These are phyloP conservation scores for Drosophila sucinea DNA, from an alignment of 1,140 invertebrate species.

Conservation along the genomic window DNA sequence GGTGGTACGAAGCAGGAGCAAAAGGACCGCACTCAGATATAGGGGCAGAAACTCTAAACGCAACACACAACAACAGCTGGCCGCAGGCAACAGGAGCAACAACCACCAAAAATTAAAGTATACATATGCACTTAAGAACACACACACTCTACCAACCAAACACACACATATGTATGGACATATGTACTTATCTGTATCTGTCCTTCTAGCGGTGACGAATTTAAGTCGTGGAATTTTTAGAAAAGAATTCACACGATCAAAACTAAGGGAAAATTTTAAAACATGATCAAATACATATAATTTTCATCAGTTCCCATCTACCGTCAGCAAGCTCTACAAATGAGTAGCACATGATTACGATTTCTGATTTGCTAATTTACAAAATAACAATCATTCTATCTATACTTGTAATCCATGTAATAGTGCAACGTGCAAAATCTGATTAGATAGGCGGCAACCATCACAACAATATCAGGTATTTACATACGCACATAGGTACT, in stretches of 20 bases:
- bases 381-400: neutral
- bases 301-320: too few species aligned
- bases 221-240: neutral
- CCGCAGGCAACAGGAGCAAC: slow-evolving; percentile 63
- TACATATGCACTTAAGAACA: neutral
- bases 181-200: neutral
- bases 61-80: slow-evolving; percentile 61
- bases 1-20: slow-evolving; percentile 11
- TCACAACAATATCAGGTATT: slow-evolving; percentile 5
- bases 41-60: slow-evolving; percentile 30
- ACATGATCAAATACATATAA: too few species aligned
- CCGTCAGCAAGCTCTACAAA: neutral
- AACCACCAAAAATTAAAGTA: slow-evolving; percentile 55
- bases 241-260: neutral
- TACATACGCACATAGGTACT: neutral
- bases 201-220: too few species aligned
- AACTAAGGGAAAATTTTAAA: too few species aligned
- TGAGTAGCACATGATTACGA: neutral
- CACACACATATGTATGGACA: neutral
- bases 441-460: neutral
- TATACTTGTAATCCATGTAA: too few species aligned
- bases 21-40: slow-evolving; percentile 20
- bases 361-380: neutral
- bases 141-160: neutral
- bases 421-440: neutral